Conservation (phyloP, 2,113 vertebrate species). For the Xerus inauris region DNA sequence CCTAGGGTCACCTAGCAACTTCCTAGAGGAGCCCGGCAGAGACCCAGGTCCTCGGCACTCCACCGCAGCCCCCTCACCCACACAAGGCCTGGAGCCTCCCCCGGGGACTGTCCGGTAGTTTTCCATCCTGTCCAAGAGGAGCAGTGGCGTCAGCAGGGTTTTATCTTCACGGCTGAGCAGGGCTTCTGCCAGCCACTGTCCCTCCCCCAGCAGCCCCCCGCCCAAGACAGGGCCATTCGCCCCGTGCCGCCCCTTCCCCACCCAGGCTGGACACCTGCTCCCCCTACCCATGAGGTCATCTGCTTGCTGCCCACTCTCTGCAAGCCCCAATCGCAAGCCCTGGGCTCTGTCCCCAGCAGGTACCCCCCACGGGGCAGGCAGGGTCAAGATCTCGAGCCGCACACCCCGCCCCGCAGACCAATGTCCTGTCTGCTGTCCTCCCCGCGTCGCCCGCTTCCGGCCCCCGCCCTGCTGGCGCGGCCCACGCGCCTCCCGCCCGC, state of each 20-base stretch:
- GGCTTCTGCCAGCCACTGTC: background rate
- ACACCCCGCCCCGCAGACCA: background rate
- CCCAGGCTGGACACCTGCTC: background rate
- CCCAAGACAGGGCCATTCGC: accelerated
- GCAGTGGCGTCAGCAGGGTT: too few relatives aligned
- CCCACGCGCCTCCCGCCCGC: background rate
- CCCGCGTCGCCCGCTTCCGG: accelerated
- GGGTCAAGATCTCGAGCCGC: background rate
- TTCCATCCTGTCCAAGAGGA: background rate
- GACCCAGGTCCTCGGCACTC: accelerated
- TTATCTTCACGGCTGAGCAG: too few relatives aligned
- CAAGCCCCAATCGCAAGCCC: background rate
- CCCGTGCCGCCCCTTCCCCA: accelerated
- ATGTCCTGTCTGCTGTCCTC: background rate
- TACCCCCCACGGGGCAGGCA: background rate
- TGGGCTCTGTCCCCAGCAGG: background rate
- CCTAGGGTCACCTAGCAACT: background rate
- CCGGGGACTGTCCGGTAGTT: accelerated
- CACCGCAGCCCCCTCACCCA: accelerated
- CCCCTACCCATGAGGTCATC: too few relatives aligned
- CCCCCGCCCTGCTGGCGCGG: background rate
- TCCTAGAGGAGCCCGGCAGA: background rate
- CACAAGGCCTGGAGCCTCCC: background rate
- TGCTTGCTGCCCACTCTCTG: background rate
- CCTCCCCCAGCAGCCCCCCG: accelerated